Evolutionary conservation across 2,113 vertebrate genomes (phyloP).

Genomic region (Grallaria varia): DNA sequence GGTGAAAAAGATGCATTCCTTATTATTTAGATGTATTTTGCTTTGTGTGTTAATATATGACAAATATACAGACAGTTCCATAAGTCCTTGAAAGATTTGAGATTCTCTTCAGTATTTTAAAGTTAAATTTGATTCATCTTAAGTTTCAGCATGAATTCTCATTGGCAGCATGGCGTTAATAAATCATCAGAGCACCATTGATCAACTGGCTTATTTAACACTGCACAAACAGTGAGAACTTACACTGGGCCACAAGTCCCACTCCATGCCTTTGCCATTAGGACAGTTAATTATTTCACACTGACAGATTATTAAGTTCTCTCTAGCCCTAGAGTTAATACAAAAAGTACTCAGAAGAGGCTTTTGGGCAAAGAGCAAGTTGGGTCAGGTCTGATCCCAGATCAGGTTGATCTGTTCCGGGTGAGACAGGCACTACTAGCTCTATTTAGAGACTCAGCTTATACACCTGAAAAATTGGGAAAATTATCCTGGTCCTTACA

Average conservation of each 20-base stretch:
- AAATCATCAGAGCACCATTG: slow-evolving; percentile 43
- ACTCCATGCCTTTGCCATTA: background rate
- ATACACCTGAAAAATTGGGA: background rate
- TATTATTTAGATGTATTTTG: background rate
- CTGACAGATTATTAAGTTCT: background rate
- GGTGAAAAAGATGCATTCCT: background rate
- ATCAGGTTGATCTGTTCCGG: background rate
- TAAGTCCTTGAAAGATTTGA: background rate
- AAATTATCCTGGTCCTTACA: background rate
- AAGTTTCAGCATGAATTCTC: slow-evolving; percentile 13
- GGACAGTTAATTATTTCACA: background rate
- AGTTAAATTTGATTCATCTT: background rate
- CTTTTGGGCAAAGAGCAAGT: background rate
- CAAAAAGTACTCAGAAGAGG: background rate
- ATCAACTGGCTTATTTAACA: slow-evolving; percentile 23
- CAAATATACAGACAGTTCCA: background rate
- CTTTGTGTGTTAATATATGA: background rate
- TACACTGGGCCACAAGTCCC: background rate
- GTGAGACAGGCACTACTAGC: background rate
- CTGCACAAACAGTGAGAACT: background rate
- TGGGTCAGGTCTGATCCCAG: background rate
- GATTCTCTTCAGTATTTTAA: background rate
- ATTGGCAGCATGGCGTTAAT: slow-evolving; percentile 3
- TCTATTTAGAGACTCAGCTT: background rate
- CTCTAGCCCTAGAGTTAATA: background rate